Conservation (phyloP, 2,113 vertebrate species). For the Xiphorhynchus elegans region DNA sequence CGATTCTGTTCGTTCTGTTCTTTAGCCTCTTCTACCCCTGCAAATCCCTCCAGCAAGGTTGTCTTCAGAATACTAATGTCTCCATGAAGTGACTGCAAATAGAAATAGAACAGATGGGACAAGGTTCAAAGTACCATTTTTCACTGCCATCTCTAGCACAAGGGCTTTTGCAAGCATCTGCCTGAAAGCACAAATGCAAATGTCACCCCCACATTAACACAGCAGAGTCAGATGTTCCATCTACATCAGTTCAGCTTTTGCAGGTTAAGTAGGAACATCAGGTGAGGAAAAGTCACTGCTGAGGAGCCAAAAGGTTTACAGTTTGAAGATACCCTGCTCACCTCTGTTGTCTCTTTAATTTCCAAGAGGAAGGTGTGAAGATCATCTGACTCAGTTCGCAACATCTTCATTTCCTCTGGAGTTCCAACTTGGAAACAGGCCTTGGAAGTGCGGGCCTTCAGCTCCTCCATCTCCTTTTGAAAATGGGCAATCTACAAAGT, state of each 20-base stretch:
- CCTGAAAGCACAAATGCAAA: neutral
- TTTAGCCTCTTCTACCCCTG: constrained; percentile 88
- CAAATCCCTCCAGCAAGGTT: constrained; percentile 90
- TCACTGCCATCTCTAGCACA: neutral
- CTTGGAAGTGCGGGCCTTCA: constrained; percentile 83
- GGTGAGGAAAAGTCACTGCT: neutral
- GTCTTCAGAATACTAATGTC: constrained; percentile 92
- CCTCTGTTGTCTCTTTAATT: constrained; percentile 96
- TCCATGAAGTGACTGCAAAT: constrained; percentile 87
- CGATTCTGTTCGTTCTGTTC: constrained; percentile 83
- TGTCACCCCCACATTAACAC: neutral
- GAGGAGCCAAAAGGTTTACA: neutral
- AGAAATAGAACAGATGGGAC: neutral
- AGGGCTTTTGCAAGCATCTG: neutral
- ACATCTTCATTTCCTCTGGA: constrained; percentile 84
- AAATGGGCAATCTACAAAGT: constrained; percentile 89
- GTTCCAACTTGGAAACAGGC: constrained; percentile 87
- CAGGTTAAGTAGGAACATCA: neutral
- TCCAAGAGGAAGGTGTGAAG: constrained; percentile 88
- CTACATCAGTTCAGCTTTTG: neutral
- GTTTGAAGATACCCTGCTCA: constrained; percentile 37
- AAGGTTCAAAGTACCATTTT: neutral
- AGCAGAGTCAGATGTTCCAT: neutral
- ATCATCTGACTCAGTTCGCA: constrained; percentile 84
- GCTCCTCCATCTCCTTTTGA: constrained; percentile 92